Conservation (phyloP, 64 coral and sea anemone species). For the Actinia tenebrosa region DNA sequence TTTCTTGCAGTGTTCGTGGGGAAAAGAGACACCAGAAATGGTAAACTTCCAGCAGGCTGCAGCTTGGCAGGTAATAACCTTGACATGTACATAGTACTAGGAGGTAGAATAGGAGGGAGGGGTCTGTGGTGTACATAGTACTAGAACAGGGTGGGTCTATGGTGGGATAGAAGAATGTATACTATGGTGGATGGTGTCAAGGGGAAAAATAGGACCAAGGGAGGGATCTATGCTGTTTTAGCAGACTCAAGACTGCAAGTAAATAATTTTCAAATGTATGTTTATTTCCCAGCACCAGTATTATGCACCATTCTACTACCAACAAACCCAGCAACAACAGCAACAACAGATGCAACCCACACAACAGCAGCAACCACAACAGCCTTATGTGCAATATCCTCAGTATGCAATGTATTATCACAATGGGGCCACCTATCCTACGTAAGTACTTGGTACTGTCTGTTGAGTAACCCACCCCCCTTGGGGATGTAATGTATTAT, state of each 20-base stretch:
- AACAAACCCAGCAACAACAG: slow-evolving; percentile 25
- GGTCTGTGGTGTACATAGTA: too few relatives aligned
- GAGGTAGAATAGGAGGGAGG: too few relatives aligned
- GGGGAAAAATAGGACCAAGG: too few relatives aligned
- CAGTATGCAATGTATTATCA: slow-evolving; percentile 26
- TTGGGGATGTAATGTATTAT: too few relatives aligned
- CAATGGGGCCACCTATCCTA: background rate
- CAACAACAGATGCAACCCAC: slow-evolving; percentile 39
- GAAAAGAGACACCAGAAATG: slow-evolving; percentile 63
- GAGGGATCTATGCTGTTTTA: background rate
- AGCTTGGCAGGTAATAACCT: slow-evolving; percentile 42
- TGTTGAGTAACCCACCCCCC: too few relatives aligned
- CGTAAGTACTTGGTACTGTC: background rate
- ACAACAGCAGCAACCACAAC: slow-evolving; percentile 25
- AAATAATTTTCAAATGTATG: background rate
- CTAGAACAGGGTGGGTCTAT: too few relatives aligned
- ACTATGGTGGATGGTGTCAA: too few relatives aligned
- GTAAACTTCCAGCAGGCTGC: slow-evolving; percentile 30
- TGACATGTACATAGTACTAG: background rate
- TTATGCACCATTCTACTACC: slow-evolving; percentile 26
- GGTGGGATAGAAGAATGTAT: too few relatives aligned
- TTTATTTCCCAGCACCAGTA: slow-evolving; percentile 6
- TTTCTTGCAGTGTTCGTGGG: slow-evolving; percentile 71
- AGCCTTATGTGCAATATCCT: background rate
- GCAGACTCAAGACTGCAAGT: background rate